A percentile compares a stretch with the other conserved stretches of the same genome.
These are phyloP conservation scores for Dendroctonus valens DNA, from an alignment of 1,140 invertebrate genomes.

Conservation along the genomic window DNA sequence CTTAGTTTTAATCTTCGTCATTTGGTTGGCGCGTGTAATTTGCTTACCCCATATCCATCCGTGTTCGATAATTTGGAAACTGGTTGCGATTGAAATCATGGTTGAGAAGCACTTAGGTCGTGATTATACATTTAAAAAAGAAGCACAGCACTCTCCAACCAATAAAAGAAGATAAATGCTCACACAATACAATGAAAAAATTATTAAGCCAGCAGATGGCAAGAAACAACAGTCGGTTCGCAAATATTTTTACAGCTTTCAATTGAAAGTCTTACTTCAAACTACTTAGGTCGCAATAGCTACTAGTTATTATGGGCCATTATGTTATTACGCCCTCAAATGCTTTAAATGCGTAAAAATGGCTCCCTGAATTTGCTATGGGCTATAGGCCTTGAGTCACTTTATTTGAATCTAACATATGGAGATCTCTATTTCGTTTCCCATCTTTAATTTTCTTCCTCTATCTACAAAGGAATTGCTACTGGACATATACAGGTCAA, in stretches of 20 bases:
- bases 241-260: slow-evolving; percentile 37
- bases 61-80: slow-evolving; percentile 37
- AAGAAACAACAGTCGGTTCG: slow-evolving; percentile 7
- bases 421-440: slow-evolving; percentile 8
- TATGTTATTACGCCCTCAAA: slow-evolving; percentile 50
- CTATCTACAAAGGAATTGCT: neutral
- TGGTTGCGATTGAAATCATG: slow-evolving; percentile 30
- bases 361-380: slow-evolving; percentile 44
- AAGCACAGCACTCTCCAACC: slow-evolving; percentile 5
- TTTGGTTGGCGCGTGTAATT: neutral
- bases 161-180: neutral
- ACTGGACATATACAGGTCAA: slow-evolving; percentile 2
- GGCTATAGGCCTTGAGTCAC: slow-evolving; percentile 39
- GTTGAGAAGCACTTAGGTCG: slow-evolving; percentile 37
- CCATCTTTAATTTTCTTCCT: slow-evolving; percentile 15
- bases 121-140: slow-evolving; percentile 40
- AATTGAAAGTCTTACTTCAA: slow-evolving; percentile 41
- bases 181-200: slow-evolving; percentile 1
- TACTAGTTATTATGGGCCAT: slow-evolving; percentile 46
- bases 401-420: slow-evolving; percentile 21
- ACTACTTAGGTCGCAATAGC: slow-evolving; percentile 44
- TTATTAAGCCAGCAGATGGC: neutral
- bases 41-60: slow-evolving; percentile 46
- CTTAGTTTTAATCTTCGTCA: too few species aligned
- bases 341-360: slow-evolving; percentile 47